Percentiles rank a stretch among this genome's conserved stretches.
Conservation (phyloP, 1,140 invertebrate species). For the Ceratina japonica region DNA sequence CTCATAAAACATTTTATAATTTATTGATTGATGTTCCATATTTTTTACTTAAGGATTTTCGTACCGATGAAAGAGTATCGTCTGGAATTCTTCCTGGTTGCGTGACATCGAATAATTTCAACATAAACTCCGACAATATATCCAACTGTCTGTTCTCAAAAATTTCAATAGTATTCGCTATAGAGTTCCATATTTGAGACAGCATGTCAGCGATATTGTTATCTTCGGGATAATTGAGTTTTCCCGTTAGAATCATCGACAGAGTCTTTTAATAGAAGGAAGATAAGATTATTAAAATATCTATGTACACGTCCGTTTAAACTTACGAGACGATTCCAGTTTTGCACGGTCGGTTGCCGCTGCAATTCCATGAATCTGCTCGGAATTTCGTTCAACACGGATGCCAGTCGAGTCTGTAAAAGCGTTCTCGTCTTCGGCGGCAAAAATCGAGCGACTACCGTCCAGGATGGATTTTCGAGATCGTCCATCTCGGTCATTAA, state of each 20-base stretch:
- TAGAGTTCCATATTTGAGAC: slow-evolving; percentile 66
- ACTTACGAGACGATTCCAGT: slow-evolving; percentile 69
- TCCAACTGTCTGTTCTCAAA: slow-evolving; percentile 61
- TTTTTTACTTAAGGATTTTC: neutral
- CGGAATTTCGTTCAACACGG: slow-evolving; percentile 37
- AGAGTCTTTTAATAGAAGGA: slow-evolving; percentile 48
- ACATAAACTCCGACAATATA: slow-evolving; percentile 62
- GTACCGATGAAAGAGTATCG: slow-evolving; percentile 33
- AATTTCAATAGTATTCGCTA: slow-evolving; percentile 61
- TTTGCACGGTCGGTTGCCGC: slow-evolving; percentile 56
- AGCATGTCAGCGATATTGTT: slow-evolving; percentile 52
- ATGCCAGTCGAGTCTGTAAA: slow-evolving; percentile 31
- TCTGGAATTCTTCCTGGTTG: slow-evolving; percentile 45
- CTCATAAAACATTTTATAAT: neutral
- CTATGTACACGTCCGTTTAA: neutral
- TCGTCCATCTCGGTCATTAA: slow-evolving; percentile 60
- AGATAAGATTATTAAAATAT: neutral
- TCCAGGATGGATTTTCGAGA: slow-evolving; percentile 50
- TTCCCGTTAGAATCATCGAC: slow-evolving; percentile 49
- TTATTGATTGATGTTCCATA: neutral
- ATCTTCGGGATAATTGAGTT: slow-evolving; percentile 44
- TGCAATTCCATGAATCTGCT: slow-evolving; percentile 54
- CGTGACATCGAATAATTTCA: slow-evolving; percentile 48
- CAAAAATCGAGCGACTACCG: slow-evolving; percentile 46
- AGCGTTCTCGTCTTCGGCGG: slow-evolving; percentile 48